Base-by-base conservation (phyloP, 2,113 vertebrate species). In the Speoplatyrhinus poulsoni region DNA sequence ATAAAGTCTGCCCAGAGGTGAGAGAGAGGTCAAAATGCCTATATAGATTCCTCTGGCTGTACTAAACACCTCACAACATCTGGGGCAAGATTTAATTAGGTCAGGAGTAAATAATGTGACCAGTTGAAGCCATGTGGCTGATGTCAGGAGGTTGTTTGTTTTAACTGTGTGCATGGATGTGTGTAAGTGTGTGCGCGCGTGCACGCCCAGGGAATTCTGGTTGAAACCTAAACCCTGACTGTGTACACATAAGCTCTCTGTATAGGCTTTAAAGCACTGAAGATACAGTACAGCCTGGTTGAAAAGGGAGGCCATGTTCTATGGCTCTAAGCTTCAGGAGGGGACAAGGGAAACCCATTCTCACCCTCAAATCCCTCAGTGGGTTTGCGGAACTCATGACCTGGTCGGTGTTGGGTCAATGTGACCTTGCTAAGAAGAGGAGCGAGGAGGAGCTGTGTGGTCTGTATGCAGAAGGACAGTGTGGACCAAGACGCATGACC, bases 331-430 rank as follows among this genome's bases (percentile, higher is more conserved):
- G 3, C 33, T 53, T 72, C 74, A 26, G 47, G 75, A 68, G 46
- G 11, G 47, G 62, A 83, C 82, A 81, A 74, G 26, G 56, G 76
- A 82, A 82, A 81, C 82, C 83, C 84, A 84, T 87, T 87, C 83
- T 52, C 41, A 6, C 12, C 12, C 61, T 63, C 46, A 49, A 11
- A 46, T 62, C 41, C 11, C 56, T 32, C 9, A 12, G 56, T 10
- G 59, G 33, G 13, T 60, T 46, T 13, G 33, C 12, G 56, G 26
- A 4, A 33, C 11, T 3, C 54, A 55, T 26, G n/a, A 55, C 54
- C 54, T 55, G 8, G 56, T 65, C 70, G 67, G 26, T 69, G 72
- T 52, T 75, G 69, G 56, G 72, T 55, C 75, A 33, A 19, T 32
- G 66, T 15, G 32, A 76, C 73, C 78, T 72, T 17, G 9, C 67